Evolutionary conservation across 1,140 invertebrate species (phyloP), one percentile per base, ranked within the genome.

Genomic region (Metopolophium dirhodum): DNA sequence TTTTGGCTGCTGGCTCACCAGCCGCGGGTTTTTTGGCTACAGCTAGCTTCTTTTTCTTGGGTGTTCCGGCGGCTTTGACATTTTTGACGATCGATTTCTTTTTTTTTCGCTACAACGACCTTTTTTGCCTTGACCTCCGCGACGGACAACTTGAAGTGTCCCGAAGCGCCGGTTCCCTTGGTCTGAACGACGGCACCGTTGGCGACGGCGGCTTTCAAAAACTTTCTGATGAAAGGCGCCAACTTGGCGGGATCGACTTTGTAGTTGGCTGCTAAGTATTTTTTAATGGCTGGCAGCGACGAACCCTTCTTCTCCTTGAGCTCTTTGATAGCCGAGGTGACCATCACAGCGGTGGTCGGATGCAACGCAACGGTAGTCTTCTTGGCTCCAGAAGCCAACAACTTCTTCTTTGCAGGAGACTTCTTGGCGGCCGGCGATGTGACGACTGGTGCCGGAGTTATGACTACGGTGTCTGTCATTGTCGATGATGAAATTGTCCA

Each of bases 201-300:
- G n/a, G n/a, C 26, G 30, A 77, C 68, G n/a, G 68, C 68, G 8
- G n/a, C 68, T 11, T 77, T 77, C 30, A 77, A 35, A n/a, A 77
- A 77, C n/a, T 77, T 77, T 3, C 68, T n/a, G 68, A 35, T 77
- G 68, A 77, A 77, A 0, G 68, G 68, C 0, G n/a, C 68, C n/a
- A 77, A 35, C n/a, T 77, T 77, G 8, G 68, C 68, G 68, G n/a
- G 11, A n/a, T 35, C 96, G 7, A 96, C 94, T 90, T 96, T 95
- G 94, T 96, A 96, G 23, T 94, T 95, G 2, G 95, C 94, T 0
- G 94, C 94, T 61, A 96, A 96, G 94, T 96, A 96, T 94, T 96
- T 96, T 94, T 96, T 96, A 94, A 96, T 96, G 26, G 96, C 96
- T 90, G 95, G 95, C 2, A 96, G 94, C 0, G 96, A 96, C 0